phyloP scores from a whole-genome alignment of 1,140 invertebrate species.

The Tribolium madens region DNA sequence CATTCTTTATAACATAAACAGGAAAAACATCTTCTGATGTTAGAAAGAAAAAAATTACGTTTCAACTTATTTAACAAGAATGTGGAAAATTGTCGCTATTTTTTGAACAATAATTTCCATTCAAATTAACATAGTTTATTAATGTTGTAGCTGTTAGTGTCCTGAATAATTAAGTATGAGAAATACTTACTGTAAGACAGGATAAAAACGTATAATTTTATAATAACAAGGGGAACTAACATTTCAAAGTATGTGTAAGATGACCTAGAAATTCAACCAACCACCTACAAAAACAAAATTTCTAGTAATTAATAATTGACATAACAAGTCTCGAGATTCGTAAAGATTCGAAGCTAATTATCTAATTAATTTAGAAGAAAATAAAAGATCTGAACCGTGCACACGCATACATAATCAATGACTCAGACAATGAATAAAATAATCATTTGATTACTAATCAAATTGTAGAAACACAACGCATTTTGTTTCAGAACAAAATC shows the following conservation, averaged over 20 bases:
- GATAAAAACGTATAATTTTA: neutral
- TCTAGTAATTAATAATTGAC: neutral
- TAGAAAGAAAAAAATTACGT: neutral
- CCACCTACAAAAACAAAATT: neutral
- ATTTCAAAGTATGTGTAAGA: neutral
- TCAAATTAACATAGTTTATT: neutral
- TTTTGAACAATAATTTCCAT: neutral
- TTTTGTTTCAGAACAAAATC: neutral
- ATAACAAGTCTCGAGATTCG: neutral
- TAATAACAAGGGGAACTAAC: neutral
- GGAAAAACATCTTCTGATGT: no score
- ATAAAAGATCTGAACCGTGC: neutral
- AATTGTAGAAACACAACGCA: neutral
- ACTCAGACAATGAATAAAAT: conserved; percentile 22
- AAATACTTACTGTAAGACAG: neutral
- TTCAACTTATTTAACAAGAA: neutral
- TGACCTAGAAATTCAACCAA: neutral
- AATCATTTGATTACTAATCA: conserved; percentile 7
- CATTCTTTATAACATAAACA: no score
- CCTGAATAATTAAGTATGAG: neutral
- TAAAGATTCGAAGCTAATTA: neutral
- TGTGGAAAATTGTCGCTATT: neutral
- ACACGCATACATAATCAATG: conserved; percentile 6
- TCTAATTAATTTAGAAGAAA: neutral
- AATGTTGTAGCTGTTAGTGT: neutral